These are phyloP conservation scores for Prionace glauca DNA, from an alignment of 2,797 vertebrate species.

Conservation along the genomic window DNA sequence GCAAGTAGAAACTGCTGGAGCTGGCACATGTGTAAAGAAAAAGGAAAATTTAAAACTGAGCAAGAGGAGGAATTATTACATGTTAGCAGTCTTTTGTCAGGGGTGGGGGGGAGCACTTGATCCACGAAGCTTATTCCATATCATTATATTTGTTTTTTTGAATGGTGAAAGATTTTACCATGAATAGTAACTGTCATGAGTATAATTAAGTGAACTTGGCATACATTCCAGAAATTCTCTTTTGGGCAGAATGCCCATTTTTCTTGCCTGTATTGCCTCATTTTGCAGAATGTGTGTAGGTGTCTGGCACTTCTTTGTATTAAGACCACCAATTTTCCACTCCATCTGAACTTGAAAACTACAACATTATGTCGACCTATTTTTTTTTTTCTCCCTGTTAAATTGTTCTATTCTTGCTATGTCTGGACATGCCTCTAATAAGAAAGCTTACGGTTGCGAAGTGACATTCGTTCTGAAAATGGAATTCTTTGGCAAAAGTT, in stretches of 20 bases:
- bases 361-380: not conserved
- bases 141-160: not conserved
- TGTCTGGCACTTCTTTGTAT: not conserved
- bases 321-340: not conserved
- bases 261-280: not conserved
- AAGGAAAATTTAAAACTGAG: not conserved
- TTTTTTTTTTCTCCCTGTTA: not conserved
- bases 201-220: not conserved
- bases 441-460: not conserved
- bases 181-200: not conserved
- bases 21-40: not conserved
- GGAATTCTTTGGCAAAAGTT: too few species aligned
- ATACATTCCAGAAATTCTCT: not conserved
- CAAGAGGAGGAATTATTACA: not conserved
- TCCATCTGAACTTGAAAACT: not conserved
- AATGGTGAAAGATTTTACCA: not conserved
- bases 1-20: not conserved
- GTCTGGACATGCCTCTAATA: not conserved
- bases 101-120: not conserved
- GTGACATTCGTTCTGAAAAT: not conserved
- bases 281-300: not conserved
- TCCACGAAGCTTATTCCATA: not conserved
- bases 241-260: not conserved
- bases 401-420: not conserved
- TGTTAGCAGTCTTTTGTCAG: not conserved